These are phyloP conservation scores for Vireo altiloquus DNA, from an alignment of 2,113 vertebrate genomes.

Conservation along the genomic window DNA sequence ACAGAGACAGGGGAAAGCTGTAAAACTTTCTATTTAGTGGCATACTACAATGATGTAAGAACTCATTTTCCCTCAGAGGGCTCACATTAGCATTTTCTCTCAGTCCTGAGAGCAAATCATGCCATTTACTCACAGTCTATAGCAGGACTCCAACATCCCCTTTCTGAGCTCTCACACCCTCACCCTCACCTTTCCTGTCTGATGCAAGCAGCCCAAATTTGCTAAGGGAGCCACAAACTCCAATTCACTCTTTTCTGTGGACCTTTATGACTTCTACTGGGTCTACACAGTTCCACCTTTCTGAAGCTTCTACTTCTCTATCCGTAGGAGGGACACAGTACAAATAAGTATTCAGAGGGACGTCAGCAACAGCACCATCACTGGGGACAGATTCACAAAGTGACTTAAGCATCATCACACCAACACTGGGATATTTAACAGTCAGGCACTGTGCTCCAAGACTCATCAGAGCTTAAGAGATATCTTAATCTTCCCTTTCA, in stretches of 20 bases:
- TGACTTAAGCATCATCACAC: background rate
- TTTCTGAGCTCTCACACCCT: background rate
- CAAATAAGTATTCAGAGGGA: background rate
- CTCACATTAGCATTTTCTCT: constrained; percentile 1
- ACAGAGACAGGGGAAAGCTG: background rate
- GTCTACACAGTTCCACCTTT: background rate
- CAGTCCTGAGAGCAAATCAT: background rate
- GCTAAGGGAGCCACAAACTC: background rate
- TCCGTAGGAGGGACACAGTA: background rate
- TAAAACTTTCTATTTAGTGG: constrained; percentile 16
- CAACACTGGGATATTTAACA: background rate
- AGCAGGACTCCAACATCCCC: background rate
- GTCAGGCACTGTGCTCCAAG: background rate
- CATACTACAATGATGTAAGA: constrained; percentile 11
- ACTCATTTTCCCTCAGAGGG: background rate
- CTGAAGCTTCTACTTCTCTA: background rate
- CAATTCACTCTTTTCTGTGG: background rate
- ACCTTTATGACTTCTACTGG: background rate
- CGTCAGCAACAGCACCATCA: background rate
- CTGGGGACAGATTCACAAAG: background rate
- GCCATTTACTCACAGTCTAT: background rate
- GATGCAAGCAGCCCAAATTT: background rate
- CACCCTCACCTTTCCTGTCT: background rate
- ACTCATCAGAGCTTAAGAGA: background rate
- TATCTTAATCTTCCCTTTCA: background rate